Evolutionary conservation across 2,888 invertebrate genomes (phyloP).

Genomic region (Melinaea menophilus): DNA sequence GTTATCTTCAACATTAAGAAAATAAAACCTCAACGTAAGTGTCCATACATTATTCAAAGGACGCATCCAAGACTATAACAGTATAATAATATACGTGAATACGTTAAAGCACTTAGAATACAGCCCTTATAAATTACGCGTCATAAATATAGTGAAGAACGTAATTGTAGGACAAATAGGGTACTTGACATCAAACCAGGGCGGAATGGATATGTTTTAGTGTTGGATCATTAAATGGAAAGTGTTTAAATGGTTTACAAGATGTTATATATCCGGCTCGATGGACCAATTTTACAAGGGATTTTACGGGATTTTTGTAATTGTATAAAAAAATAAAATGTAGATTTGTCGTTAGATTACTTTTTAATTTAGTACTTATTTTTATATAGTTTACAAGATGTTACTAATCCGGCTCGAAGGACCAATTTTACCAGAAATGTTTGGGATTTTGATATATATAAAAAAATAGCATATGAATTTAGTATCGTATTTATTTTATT

Average conservation of each 20-base stretch:
- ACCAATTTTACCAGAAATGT: too few species aligned
- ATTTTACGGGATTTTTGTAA: background rate
- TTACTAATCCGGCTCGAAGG: too few species aligned
- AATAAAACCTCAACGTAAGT: constrained; percentile 15
- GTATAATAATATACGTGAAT: constrained; percentile 60
- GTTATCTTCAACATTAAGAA: background rate
- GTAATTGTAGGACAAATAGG: constrained; percentile 40
- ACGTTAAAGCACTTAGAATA: constrained; percentile 49
- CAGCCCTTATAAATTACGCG: constrained; percentile 48
- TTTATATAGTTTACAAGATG: too few species aligned
- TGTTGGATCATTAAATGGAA: background rate
- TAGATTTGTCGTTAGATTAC: too few species aligned
- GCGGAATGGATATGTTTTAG: constrained; percentile 1
- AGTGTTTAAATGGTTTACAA: constrained; percentile 4
- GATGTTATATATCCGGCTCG: background rate
- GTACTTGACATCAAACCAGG: constrained; percentile 21
- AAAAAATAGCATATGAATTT: too few species aligned
- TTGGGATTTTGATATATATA: too few species aligned
- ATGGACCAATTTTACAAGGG: background rate
- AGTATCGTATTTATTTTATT: too few species aligned
- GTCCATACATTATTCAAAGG: constrained; percentile 56
- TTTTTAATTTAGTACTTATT: too few species aligned
- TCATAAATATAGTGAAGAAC: constrained; percentile 45
- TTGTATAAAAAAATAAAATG: too few species aligned
- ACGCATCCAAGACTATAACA: constrained; percentile 40